phyloP scores from a whole-genome alignment of 1,140 invertebrate species.

The Holotrichia oblita region DNA sequence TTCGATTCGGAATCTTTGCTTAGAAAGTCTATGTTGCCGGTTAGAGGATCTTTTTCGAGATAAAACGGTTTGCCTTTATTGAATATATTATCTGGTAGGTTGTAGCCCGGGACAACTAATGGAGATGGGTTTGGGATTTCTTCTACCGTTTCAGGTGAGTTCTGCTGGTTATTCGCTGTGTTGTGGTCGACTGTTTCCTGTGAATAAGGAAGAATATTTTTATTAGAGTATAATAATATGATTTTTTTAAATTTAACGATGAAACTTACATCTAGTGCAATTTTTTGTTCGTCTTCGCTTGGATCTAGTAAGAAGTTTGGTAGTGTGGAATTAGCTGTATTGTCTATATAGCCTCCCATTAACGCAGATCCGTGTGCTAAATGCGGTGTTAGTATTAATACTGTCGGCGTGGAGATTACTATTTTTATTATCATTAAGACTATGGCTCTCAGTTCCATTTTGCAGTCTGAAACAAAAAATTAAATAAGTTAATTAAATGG shows the following conservation, averaged over 20 bases:
- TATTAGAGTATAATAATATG: not conserved
- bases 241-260: too few species aligned
- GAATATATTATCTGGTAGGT: constrained; percentile 63
- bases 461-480: constrained; percentile 41
- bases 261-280: constrained; percentile 26
- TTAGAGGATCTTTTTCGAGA: constrained; percentile 73
- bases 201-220: too few species aligned
- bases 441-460: constrained; percentile 58
- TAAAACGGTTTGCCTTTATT: constrained; percentile 78
- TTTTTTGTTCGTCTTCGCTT: constrained; percentile 44
- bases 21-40: constrained; percentile 71
- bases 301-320: constrained; percentile 39
- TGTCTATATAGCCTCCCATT: constrained; percentile 56
- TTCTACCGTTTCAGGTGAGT: constrained; percentile 45
- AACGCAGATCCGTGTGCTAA: constrained; percentile 50
- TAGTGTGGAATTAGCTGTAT: constrained; percentile 42
- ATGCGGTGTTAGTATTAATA: constrained; percentile 46
- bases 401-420: constrained; percentile 54
- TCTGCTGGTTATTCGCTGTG: not conserved
- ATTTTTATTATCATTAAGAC: constrained; percentile 58
- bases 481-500: not conserved
- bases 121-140: constrained; percentile 58
- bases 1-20: constrained; percentile 64
- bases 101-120: constrained; percentile 58
- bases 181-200: constrained; percentile 6